These are phyloP conservation scores for Lochmaea crataegi DNA, from an alignment of 2,888 invertebrate genomes.

Conservation along the genomic window DNA sequence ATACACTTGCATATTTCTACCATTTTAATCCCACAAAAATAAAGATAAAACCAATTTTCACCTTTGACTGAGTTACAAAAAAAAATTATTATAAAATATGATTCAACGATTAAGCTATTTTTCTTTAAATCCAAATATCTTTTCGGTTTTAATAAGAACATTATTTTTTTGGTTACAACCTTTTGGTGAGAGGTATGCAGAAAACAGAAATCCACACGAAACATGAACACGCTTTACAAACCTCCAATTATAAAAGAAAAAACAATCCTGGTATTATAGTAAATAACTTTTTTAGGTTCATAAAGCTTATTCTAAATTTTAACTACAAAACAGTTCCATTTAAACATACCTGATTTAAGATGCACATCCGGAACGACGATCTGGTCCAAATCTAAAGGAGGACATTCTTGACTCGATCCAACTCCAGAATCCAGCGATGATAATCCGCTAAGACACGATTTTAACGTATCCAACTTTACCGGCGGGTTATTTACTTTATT, in stretches of 20 bases:
- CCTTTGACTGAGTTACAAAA: no score
- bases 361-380: constrained; percentile 59
- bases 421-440: constrained; percentile 63
- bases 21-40: no score
- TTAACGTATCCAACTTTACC: constrained; percentile 61
- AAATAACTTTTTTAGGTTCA: background rate
- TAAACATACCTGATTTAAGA: constrained; percentile 42
- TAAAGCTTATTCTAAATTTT: background rate
- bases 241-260: background rate
- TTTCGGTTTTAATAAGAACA: background rate
- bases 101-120: no score
- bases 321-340: background rate
- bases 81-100: no score
- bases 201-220: background rate
- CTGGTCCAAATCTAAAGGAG: constrained; percentile 56
- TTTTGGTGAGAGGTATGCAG: background rate
- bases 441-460: constrained; percentile 58
- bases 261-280: background rate
- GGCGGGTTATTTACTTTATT: constrained; percentile 47
- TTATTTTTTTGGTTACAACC: background rate
- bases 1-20: no score
- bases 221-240: background rate
- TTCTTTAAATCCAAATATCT: no score
- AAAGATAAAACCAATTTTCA: no score
- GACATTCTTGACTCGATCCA: constrained; percentile 62